Conservation (phyloP, 2,888 invertebrate genomes). For the Lasioglossum lativentre region DNA sequence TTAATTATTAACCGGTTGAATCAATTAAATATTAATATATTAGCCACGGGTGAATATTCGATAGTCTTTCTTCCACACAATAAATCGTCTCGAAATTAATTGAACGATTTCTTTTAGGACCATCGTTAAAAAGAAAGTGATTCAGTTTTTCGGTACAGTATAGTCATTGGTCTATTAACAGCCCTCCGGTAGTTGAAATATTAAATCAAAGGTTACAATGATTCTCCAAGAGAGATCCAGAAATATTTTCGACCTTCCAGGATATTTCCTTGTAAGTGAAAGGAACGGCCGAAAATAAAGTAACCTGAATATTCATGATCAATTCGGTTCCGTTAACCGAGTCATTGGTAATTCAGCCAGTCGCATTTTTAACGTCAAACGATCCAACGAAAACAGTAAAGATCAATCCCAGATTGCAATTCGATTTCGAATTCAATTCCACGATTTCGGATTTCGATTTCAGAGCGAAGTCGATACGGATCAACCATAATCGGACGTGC, state of each 20-base stretch:
- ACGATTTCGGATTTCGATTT: background rate
- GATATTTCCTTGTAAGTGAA: background rate
- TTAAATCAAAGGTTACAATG: background rate
- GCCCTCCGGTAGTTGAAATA: background rate
- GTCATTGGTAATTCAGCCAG: background rate
- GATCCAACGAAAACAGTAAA: background rate
- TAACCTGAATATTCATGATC: background rate
- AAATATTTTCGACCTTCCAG: background rate
- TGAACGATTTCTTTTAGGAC: background rate
- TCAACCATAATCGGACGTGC: background rate
- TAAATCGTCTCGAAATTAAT: too few relatives aligned
- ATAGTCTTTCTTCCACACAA: background rate
- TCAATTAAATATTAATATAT: background rate
- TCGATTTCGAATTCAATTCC: background rate
- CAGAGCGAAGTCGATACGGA: background rate
- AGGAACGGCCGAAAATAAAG: slow-evolving; percentile 1
- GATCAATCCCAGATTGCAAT: background rate
- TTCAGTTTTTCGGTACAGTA: background rate
- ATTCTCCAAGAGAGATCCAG: background rate
- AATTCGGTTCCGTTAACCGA: background rate
- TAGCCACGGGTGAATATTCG: background rate
- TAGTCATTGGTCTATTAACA: background rate
- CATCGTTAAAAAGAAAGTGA: background rate
- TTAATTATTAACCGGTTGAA: background rate
- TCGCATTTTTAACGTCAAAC: background rate